phyloP scores from a whole-genome alignment of 1,140 invertebrate species.

The Drosophila sulfurigaster region DNA sequence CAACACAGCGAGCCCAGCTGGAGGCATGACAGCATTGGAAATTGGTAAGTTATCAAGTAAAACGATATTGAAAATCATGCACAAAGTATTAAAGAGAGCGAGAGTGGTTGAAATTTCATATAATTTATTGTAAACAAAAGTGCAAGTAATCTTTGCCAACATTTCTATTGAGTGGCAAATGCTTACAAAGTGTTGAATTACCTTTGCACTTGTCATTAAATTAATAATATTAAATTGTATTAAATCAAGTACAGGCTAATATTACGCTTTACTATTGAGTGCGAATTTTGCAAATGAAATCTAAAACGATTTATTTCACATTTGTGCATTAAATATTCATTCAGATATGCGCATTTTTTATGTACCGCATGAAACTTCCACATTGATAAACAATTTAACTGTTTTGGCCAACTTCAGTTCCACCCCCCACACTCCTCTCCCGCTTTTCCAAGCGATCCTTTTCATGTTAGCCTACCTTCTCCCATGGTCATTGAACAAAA shows the following conservation, averaged over 20 bases:
- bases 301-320: conserved; percentile 36
- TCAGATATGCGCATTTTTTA: conserved; percentile 36
- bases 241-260: background rate
- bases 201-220: background rate
- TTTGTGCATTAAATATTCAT: conserved; percentile 49
- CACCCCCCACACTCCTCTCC: background rate
- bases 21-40: conserved; percentile 55
- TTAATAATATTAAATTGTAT: background rate
- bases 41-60: conserved; percentile 65
- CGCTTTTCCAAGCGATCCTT: background rate
- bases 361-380: conserved; percentile 41
- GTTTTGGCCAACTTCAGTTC: conserved; percentile 35
- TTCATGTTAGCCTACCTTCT: conserved; percentile 24
- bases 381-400: conserved; percentile 48
- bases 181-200: background rate
- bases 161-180: background rate
- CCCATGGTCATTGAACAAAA: conserved; percentile 21
- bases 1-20: conserved; percentile 7
- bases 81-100: background rate
- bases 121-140: background rate
- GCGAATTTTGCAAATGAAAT: conserved; percentile 16
- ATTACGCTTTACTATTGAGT: background rate
- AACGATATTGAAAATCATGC: conserved; percentile 2
- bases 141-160: background rate
- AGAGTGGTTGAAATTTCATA: background rate